phyloP scores from a whole-genome alignment of 1,140 invertebrate genomes.

The Leptinotarsa lineolata region DNA sequence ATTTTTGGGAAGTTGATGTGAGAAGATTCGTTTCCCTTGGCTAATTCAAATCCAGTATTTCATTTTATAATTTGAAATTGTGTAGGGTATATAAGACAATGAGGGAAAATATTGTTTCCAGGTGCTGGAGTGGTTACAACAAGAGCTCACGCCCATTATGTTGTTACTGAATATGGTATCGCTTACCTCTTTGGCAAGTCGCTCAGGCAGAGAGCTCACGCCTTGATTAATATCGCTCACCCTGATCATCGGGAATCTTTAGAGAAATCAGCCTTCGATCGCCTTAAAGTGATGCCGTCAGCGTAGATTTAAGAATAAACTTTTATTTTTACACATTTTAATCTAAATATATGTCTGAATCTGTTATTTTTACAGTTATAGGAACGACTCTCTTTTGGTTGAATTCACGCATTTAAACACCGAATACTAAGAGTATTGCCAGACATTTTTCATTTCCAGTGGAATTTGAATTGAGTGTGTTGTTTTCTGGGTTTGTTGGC shows the following conservation, averaged over 20 bases:
- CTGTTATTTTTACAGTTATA: neutral
- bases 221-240: slow-evolving; percentile 87
- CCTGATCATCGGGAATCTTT: slow-evolving; percentile 84
- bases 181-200: slow-evolving; percentile 89
- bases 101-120: slow-evolving; percentile 50
- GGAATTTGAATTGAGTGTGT: too few relatives aligned
- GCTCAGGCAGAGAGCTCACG: slow-evolving; percentile 84
- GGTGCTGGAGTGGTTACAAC: slow-evolving; percentile 93
- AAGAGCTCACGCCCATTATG: slow-evolving; percentile 88
- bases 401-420: too few relatives aligned
- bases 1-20: too few relatives aligned
- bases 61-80: too few relatives aligned
- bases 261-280: slow-evolving; percentile 87
- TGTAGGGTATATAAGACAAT: too few relatives aligned
- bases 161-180: slow-evolving; percentile 93
- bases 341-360: neutral
- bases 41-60: too few relatives aligned
- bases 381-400: neutral
- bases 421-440: too few relatives aligned
- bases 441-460: too few relatives aligned
- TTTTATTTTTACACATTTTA: neutral
- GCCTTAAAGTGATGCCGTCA: slow-evolving; percentile 85
- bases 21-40: too few relatives aligned
- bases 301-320: slow-evolving; percentile 29
- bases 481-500: too few relatives aligned